Percentiles rank a stretch among this genome's conserved stretches.
Conservation (phyloP, 2,797 vertebrate genomes). For the Neosilurus mollespiculum region DNA sequence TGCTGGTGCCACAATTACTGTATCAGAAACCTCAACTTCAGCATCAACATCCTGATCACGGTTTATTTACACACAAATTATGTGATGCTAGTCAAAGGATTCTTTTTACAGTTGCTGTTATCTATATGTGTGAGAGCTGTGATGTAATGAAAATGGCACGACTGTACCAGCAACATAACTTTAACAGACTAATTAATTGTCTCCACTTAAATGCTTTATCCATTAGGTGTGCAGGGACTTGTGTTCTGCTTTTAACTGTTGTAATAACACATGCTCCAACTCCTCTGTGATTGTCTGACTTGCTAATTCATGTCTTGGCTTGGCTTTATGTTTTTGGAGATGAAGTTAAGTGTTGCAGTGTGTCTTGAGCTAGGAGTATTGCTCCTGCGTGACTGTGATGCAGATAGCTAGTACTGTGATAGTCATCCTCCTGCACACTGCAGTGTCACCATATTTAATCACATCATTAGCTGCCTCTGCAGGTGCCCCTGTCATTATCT, state of each 20-base stretch:
- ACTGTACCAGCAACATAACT: constrained; percentile 30
- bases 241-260: constrained; percentile 30
- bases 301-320: constrained; percentile 8
- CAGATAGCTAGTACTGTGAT: constrained; percentile 17
- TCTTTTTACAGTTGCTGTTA: constrained; percentile 29
- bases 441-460: constrained; percentile 56
- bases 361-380: not conserved
- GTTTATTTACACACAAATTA: constrained; percentile 47
- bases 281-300: not conserved
- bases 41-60: constrained; percentile 18
- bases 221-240: constrained; percentile 13
- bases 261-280: not conserved
- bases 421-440: constrained; percentile 37
- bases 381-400: constrained; percentile 1
- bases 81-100: constrained; percentile 30
- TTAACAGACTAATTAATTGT: constrained; percentile 37
- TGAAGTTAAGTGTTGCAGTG: not conserved
- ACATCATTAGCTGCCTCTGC: constrained; percentile 50
- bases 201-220: constrained; percentile 38
- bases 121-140: constrained; percentile 27
- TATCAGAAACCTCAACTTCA: constrained; percentile 27
- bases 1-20: constrained; percentile 40
- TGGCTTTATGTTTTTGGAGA: constrained; percentile 22
- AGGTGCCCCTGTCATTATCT: constrained; percentile 50
- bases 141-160: constrained; percentile 28